Evolutionary conservation across 2,113 vertebrate species (phyloP), one percentile per base, ranked within the genome.

Genomic region (Bos javanicus): DNA sequence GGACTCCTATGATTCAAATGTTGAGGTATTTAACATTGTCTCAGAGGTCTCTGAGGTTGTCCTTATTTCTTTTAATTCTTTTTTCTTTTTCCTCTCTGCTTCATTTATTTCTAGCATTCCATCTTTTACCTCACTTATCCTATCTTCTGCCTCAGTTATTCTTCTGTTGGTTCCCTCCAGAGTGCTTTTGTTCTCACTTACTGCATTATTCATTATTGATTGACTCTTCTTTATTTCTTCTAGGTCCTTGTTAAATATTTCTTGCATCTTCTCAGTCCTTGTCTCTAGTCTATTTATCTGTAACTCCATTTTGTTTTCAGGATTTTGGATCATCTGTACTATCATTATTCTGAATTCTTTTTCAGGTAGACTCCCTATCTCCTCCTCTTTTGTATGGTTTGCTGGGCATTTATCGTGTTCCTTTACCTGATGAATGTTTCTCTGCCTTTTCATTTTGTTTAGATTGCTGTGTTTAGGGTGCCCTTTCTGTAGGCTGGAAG

Each of bases 361-460:
- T 36, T 71, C n/a, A 2, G 19, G n/a, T 21, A 71, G 9, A 36
- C n/a, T 21, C 64, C 64, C 64, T 36, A 21, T 71, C 64, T 36
- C 64, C 16, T n/a, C 33, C 33, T 36, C 17, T 36, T 67, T 67
- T 67, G 8, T 36, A 5, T 67, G 64, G 17, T 67, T 36, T 67
- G 64, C n/a, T 67, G 64, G 33, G 17, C 33, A 67, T 36, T 67
- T 67, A 36, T 67, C 0, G 0, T 36, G 17, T 67, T 67, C 8
- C 33, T 67, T 67, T 67, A 67, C 64, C 64, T 67, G n/a, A 19
- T 67, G 7, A 67, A 36, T 67, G 17, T 67, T 67, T 67, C 64
- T 36, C 64, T 36, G 33, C 64, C 33, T 67, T 67, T 67, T 67
- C 64, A 67, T 36, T 36, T 36, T 21, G 64, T 67, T 36, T 36